Percentiles rank a stretch among this genome's conserved stretches.
Evolutionary conservation across 2,797 vertebrate genomes (phyloP).

Genomic region (Calcarius lapponicus): DNA sequence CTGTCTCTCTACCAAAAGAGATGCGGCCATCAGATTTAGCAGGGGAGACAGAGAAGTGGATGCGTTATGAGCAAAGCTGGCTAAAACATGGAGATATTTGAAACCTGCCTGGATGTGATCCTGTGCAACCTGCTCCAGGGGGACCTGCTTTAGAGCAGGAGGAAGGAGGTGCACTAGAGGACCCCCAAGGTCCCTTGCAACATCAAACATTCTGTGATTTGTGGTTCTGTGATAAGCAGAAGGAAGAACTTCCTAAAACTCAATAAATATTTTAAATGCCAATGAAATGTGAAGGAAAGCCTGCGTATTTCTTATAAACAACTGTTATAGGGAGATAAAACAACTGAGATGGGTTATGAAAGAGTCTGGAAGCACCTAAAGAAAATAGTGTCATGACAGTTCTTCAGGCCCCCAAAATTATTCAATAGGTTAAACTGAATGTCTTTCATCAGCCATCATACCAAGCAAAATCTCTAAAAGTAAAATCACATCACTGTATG

Average conservation of each 20-base stretch:
- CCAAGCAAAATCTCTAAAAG: neutral
- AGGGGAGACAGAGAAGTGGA: neutral
- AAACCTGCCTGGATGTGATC: neutral
- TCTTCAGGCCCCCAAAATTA: neutral
- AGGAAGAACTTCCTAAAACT: neutral
- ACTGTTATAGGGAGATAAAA: neutral
- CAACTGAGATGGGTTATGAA: neutral
- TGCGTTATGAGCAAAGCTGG: neutral
- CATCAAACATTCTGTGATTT: neutral
- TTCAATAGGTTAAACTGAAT: conserved; percentile 12
- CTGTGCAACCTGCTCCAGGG: neutral
- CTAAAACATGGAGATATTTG: neutral
- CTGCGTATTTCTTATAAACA: neutral
- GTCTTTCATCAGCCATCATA: neutral
- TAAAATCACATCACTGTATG: neutral
- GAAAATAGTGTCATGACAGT: neutral
- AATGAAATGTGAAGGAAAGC: neutral
- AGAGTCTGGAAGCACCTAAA: neutral
- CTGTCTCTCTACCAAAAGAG: neutral
- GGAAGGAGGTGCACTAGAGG: too few relatives aligned
- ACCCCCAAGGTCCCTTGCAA: neutral
- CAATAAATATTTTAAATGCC: neutral
- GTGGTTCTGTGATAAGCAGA: neutral
- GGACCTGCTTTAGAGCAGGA: neutral
- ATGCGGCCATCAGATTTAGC: neutral